Base-by-base conservation (phyloP, 2,797 vertebrate genomes). In the Amphiprion clarkii region DNA sequence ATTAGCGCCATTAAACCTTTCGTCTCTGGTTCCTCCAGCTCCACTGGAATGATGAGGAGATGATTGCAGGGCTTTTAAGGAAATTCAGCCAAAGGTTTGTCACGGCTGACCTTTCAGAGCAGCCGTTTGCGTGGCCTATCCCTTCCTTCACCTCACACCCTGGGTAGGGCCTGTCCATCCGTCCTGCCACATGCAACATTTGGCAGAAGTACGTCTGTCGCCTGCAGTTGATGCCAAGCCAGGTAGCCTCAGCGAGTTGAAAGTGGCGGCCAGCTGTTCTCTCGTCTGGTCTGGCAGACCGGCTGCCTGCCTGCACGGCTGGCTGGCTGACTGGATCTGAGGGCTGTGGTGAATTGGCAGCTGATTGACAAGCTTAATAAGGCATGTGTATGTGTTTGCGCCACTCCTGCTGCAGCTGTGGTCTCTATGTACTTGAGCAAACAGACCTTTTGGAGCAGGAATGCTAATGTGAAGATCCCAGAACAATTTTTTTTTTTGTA, bases 261-360 rank as follows among this genome's bases (percentile, higher is more conserved):
- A 76, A 87, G 82, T 74, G 71, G 71, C 60, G 27, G 88, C 88
- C 91, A 91, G 90, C 88, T 94, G 90, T 88, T 93, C 54, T 52
- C 64, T 75, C 54, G 33, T 76, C 74, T 90, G 82, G 82, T 86
- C 71, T 49, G 12, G 56, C 62, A 29, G 72, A 71, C 76, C 71
- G 58, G n/a, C 85, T 78, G 78, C 57, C 75, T 74, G 74, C 69
- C 78, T 70, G 74, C 71, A 44, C 5, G 68, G 46, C 66, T 74
- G 83, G 61, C 66, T 81, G 69, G 29, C 62, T 67, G 89, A 53
- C 78, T 83, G 74, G 40, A 73, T 81, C 51, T 76, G 57, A 78
- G 68, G 54, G 17, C 61, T 54, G 86, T 33, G 36, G 69, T 81
- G 79, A 67, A 80, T 68, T 71, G 85, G 70, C 71, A 55, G 69